Base-by-base conservation (phyloP, 2,797 vertebrate species). In the Clarias laeviceps region DNA sequence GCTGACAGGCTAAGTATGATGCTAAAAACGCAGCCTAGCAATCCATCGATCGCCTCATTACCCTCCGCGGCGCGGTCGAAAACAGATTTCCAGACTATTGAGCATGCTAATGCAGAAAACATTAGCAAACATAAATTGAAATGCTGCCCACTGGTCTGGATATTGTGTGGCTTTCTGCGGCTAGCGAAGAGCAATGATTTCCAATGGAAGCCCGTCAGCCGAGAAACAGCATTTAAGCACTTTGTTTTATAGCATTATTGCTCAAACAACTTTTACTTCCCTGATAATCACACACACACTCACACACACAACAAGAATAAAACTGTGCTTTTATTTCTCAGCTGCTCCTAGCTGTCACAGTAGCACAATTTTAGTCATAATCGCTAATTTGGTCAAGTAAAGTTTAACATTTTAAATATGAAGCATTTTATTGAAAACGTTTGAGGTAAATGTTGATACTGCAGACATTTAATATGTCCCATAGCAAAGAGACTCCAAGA, bases 71-170 rank as follows among this genome's bases (percentile, higher is more conserved):
- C 5, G 11, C 18, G 34, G 62, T 84, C 32, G 66, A 84, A 69
- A 79, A 69, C 74, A 78, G 64, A 68, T 85, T 72, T 59, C 74
- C 83, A 70, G 65, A 62, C 76, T 70, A 70, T 62, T 70, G 65
- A 70, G 66, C 56, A 72, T 80, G 65, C 65, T 78, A 64, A 80
- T 70, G 65, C 37, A 45, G 76, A 80, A 70, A 70, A 80, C 76
- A 80, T 84, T 80, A 70, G 56, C n/a, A 80, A 68, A n/a, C 40
- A 84, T 80, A 70, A 80, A 84, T 80, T 70, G 54, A 84, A 66
- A 78, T 34, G 70, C 82, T 64, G 70, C 69, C 59, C 82, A 76
- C 59, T 76, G 72, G 82, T 83, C 61, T 83, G 61, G 72, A 83
- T 76, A 76, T 17, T 65, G 57, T 57, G 61, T 56, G 29, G 20